phyloP scores from a whole-genome alignment of 2,797 vertebrate species.

The Micromesistius poutassou region DNA sequence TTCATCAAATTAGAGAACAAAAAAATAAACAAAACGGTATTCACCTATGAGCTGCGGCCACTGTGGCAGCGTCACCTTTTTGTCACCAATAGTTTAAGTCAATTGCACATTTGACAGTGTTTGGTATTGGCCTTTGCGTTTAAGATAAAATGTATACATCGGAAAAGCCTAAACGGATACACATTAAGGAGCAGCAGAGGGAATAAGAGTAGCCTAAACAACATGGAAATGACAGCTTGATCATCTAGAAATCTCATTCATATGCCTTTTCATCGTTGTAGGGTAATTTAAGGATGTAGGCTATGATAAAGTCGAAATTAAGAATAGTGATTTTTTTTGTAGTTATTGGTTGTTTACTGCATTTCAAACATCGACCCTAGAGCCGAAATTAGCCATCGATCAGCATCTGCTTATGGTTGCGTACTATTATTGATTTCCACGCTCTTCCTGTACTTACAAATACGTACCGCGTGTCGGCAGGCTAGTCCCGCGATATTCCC shows the following conservation, averaged over 20 bases:
- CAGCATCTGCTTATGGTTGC: background rate
- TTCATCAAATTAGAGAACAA: conserved; percentile 64
- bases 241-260: background rate
- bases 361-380: background rate
- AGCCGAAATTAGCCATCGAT: background rate
- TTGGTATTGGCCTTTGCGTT: conserved; percentile 15
- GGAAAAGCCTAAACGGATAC: background rate
- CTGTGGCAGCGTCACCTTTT: conserved; percentile 59
- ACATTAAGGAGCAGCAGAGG: background rate
- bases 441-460: background rate
- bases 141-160: background rate
- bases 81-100: conserved; percentile 61
- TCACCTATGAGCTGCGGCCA: conserved; percentile 55
- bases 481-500: background rate
- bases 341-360: background rate
- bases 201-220: background rate
- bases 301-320: background rate
- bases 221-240: background rate
- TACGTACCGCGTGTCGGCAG: background rate
- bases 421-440: background rate
- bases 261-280: background rate
- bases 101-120: conserved; percentile 27
- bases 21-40: conserved; percentile 69
- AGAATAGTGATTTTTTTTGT: background rate
- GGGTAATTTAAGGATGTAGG: background rate